These are phyloP conservation scores for Scaptomyza polygonia DNA, from an alignment of 2,888 invertebrate species.

Conservation along the genomic window DNA sequence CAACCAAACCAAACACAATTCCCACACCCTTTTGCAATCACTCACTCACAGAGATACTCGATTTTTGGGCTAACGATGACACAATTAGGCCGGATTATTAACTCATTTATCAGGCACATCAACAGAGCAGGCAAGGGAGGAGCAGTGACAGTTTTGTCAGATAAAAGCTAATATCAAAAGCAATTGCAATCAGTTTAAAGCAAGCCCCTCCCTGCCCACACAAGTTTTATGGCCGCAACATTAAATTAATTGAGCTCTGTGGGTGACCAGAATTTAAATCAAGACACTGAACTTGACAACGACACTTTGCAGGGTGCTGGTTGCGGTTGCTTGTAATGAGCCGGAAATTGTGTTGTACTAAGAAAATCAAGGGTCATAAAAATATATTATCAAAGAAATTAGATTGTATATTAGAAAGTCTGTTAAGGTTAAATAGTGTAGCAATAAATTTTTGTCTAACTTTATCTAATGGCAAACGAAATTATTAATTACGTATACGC, in stretches of 20 bases:
- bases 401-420: too few species aligned
- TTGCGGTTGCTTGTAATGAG: constrained; percentile 46
- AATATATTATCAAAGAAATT: too few species aligned
- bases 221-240: constrained; percentile 22
- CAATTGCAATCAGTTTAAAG: constrained; percentile 38
- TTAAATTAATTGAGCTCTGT: constrained; percentile 66
- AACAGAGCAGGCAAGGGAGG: neutral
- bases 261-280: constrained; percentile 35
- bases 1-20: constrained; percentile 6
- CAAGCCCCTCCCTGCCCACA: neutral
- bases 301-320: neutral
- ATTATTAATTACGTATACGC: constrained; percentile 59
- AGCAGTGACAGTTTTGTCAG: constrained; percentile 1
- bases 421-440: too few species aligned
- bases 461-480: constrained; percentile 31
- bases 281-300: constrained; percentile 23
- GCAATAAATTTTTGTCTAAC: too few species aligned
- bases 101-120: constrained; percentile 64
- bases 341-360: constrained; percentile 58
- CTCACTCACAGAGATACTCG: constrained; percentile 12
- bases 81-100: constrained; percentile 70
- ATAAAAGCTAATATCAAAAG: constrained; percentile 21
- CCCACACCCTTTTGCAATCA: neutral
- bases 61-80: constrained; percentile 56
- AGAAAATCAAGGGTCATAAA: neutral